These are phyloP conservation scores for Spodoptera picta DNA, from an alignment of 2,888 invertebrate genomes.

Conservation along the genomic window DNA sequence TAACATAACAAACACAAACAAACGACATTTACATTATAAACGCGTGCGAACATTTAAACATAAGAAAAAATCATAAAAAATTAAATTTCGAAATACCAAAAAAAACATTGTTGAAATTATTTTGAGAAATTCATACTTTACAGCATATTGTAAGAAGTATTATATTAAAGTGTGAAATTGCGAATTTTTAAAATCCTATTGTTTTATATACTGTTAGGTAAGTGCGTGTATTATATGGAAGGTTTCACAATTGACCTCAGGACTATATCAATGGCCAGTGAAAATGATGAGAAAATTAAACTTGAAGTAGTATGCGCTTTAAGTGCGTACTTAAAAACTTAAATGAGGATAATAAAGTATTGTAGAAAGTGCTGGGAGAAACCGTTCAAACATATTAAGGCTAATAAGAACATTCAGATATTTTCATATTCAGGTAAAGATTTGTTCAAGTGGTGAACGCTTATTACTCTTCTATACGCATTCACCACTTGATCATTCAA, in stretches of 20 bases:
- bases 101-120: constrained; percentile 50
- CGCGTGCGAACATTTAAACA: constrained; percentile 34
- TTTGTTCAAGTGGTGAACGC: too few species aligned
- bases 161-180: constrained; percentile 39
- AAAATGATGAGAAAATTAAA: constrained; percentile 37
- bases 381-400: too few species aligned
- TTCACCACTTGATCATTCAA: too few species aligned
- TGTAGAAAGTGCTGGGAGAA: background rate
- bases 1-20: too few species aligned
- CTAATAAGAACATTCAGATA: too few species aligned
- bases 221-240: constrained; percentile 4
- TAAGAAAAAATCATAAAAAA: constrained; percentile 30
- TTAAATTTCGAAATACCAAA: constrained; percentile 32
- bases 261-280: constrained; percentile 19
- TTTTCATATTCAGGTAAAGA: too few species aligned
- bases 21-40: constrained; percentile 11
- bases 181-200: constrained; percentile 44
- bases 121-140: constrained; percentile 46
- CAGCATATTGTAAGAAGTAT: constrained; percentile 33
- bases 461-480: too few species aligned
- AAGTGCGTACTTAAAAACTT: constrained; percentile 4
- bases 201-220: constrained; percentile 40
- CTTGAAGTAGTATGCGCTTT: constrained; percentile 1
- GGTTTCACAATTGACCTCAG: constrained; percentile 40
- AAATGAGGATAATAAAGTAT: background rate